Percentiles rank a stretch among this genome's conserved stretches.
These are phyloP conservation scores for Micropterix aruncella DNA, from an alignment of 2,888 invertebrate genomes.

Conservation along the genomic window DNA sequence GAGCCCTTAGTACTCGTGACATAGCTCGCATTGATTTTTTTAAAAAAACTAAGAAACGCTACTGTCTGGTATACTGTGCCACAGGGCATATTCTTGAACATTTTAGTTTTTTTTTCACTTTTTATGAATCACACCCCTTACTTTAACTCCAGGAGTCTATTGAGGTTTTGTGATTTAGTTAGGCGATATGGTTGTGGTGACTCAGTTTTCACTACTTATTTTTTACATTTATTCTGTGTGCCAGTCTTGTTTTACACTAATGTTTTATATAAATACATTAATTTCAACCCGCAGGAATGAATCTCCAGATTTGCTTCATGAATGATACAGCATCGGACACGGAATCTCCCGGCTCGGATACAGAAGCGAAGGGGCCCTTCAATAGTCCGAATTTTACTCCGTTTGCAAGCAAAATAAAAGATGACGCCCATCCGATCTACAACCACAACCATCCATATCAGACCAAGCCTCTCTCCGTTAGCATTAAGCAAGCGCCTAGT, in stretches of 20 bases:
- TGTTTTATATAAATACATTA: conserved; percentile 7
- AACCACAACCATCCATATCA: conserved; percentile 31
- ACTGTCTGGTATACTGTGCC: no score
- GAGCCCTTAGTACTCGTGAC: no score
- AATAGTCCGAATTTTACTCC: conserved; percentile 20
- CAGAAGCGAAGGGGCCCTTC: conserved; percentile 33
- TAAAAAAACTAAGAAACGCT: no score
- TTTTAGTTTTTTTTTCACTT: no score
- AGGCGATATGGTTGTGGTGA: no score
- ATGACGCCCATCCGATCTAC: conserved; percentile 30
- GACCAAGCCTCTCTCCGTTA: conserved; percentile 32
- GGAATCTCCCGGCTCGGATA: conserved; percentile 64
- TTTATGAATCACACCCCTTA: no score
- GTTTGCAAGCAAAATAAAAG: conserved; percentile 19
- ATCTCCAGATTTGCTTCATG: conserved; percentile 92
- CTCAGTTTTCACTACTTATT: no score
- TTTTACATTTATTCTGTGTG: no score
- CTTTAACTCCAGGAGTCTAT: no score
- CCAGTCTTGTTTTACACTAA: no score
- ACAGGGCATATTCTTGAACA: no score
- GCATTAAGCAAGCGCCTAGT: conserved; percentile 19
- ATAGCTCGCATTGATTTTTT: no score
- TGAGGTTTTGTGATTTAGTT: conserved; percentile 15
- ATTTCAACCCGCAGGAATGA: conserved; percentile 55
- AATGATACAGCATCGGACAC: conserved; percentile 81